Conservation (phyloP, 2,113 vertebrate genomes). For the Entelurus aequoreus region DNA sequence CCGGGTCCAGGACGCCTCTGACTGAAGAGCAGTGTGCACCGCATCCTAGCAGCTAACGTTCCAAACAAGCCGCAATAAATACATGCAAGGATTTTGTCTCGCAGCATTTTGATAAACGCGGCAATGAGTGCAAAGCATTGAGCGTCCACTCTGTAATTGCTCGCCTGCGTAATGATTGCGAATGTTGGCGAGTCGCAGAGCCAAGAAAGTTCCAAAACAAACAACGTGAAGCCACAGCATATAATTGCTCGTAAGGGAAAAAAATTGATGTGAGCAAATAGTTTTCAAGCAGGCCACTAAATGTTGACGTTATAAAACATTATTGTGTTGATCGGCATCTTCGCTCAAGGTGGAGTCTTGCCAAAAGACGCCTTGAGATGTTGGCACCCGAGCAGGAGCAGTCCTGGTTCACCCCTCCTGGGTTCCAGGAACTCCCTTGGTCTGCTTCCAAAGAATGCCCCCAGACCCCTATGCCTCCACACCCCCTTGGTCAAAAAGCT, state of each 20-base stretch:
- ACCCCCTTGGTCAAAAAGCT: constrained; percentile 23
- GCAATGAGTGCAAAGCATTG: not conserved
- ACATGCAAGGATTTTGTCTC: not conserved
- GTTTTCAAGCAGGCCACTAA: not conserved
- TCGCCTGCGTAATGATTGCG: constrained; percentile 1
- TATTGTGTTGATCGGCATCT: no score
- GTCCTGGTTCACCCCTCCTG: constrained; percentile 51
- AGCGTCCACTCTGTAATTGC: not conserved
- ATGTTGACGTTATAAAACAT: no score
- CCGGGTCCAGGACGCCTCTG: constrained; percentile 44
- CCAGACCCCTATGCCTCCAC: constrained; percentile 36
- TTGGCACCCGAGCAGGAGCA: constrained; percentile 20
- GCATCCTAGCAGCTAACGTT: not conserved
- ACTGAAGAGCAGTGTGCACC: constrained; percentile 16
- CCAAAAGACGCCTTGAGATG: constrained; percentile 1
- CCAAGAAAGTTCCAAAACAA: constrained; percentile 1
- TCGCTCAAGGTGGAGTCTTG: not conserved
- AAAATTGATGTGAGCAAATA: not conserved
- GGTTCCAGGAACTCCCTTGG: constrained; percentile 70
- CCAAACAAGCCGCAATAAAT: not conserved
- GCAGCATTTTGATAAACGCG: not conserved
- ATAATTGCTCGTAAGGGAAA: not conserved
- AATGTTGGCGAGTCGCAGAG: not conserved
- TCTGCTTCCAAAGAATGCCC: constrained; percentile 56
- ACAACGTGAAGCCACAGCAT: not conserved